A percentile compares a stretch with the other conserved stretches of the same genome.
Evolutionary conservation across 2,888 invertebrate species (phyloP).

Genomic region (Microchrysa polita): DNA sequence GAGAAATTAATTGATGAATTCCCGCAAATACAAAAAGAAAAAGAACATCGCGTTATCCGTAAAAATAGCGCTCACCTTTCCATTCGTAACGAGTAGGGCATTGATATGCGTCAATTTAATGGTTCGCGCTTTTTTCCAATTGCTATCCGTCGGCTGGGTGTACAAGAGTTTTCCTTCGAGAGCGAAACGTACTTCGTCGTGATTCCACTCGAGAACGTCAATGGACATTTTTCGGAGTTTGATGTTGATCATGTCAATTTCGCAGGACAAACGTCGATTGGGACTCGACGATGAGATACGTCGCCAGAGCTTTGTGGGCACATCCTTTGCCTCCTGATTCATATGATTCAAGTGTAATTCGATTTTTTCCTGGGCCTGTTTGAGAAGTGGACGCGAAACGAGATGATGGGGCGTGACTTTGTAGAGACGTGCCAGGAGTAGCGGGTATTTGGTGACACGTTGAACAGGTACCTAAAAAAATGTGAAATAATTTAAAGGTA

Average conservation of each 20-base stretch:
- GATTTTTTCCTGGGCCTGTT: constrained; percentile 90
- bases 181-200: constrained; percentile 90
- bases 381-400: constrained; percentile 83
- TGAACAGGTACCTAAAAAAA: constrained; percentile 85
- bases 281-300: constrained; percentile 80
- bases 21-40: constrained; percentile 49
- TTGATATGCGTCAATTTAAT: constrained; percentile 89
- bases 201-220: constrained; percentile 93
- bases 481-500: background rate
- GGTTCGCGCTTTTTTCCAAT: constrained; percentile 88
- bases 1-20: background rate
- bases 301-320: constrained; percentile 90
- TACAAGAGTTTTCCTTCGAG: constrained; percentile 89
- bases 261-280: constrained; percentile 77
- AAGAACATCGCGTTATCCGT: too few species aligned
- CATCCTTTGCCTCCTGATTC: constrained; percentile 91
- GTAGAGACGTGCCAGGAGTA: constrained; percentile 86
- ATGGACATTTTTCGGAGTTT: constrained; percentile 92
- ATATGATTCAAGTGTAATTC: constrained; percentile 94
- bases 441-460: constrained; percentile 95
- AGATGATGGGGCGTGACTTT: constrained; percentile 90
- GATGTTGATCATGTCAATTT: constrained; percentile 89
- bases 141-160: constrained; percentile 90
- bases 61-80: constrained; percentile 73
- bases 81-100: constrained; percentile 89